Percentiles rank a stretch among this genome's conserved stretches.
phyloP scores from a whole-genome alignment of 2,797 vertebrate genomes.

The Hozukius guyotensis region DNA sequence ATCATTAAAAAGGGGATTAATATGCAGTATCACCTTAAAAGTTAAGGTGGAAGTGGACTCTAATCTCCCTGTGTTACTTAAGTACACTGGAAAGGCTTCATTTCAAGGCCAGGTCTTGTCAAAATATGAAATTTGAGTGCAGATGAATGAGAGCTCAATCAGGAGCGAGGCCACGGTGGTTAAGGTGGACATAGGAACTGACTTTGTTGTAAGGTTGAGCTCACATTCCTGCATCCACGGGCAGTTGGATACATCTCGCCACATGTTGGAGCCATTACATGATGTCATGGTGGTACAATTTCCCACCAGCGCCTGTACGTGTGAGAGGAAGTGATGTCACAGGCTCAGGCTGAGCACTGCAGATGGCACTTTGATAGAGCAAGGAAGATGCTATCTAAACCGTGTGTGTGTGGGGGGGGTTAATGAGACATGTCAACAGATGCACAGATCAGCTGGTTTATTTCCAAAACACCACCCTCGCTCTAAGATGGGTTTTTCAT shows the following conservation, averaged over 20 bases:
- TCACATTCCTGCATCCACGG: slow-evolving; percentile 39
- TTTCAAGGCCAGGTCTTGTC: slow-evolving; percentile 26
- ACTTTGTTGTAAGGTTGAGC: slow-evolving; percentile 39
- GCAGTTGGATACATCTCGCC: slow-evolving; percentile 44
- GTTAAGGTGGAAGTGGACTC: slow-evolving; percentile 49
- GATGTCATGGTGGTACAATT: slow-evolving; percentile 78
- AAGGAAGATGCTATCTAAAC: slow-evolving; percentile 38
- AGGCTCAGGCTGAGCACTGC: slow-evolving; percentile 43
- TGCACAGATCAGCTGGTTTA: slow-evolving; percentile 29
- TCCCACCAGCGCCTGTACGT: slow-evolving; percentile 71
- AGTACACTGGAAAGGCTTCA: slow-evolving; percentile 25
- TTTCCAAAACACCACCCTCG: slow-evolving; percentile 22
- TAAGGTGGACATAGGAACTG: slow-evolving; percentile 21
- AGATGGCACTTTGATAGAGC: slow-evolving; percentile 65
- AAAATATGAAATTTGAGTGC: slow-evolving; percentile 40
- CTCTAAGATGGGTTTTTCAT: neutral
- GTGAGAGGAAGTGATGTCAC: slow-evolving; percentile 78
- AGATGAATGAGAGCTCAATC: slow-evolving; percentile 32
- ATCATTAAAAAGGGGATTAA: slow-evolving; percentile 60
- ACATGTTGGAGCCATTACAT: slow-evolving; percentile 81
- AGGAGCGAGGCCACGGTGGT: slow-evolving; percentile 5
- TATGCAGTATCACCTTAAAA: slow-evolving; percentile 59
- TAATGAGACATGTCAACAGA: slow-evolving; percentile 53
- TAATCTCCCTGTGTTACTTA: slow-evolving; percentile 33
- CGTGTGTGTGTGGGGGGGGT: neutral